Conservation (phyloP, 2,113 vertebrate genomes). For the Oceanodroma tethys region DNA sequence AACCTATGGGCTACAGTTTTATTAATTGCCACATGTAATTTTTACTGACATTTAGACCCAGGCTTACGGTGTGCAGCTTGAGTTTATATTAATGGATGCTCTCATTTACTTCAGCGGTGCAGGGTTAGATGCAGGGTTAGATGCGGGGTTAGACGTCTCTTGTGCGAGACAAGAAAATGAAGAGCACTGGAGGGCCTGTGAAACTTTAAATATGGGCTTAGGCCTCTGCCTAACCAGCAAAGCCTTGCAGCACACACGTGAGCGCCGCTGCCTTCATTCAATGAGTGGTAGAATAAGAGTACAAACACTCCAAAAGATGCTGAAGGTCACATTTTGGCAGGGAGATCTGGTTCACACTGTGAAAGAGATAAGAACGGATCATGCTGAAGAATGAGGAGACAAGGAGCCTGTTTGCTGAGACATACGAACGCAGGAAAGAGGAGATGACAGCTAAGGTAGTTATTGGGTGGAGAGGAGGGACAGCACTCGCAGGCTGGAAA, state of each 20-base stretch:
- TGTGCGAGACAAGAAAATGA: not conserved
- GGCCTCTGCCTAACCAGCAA: not conserved
- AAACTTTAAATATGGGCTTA: not conserved
- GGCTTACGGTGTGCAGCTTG: not conserved
- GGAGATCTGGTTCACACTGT: not conserved
- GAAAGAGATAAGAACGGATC: not conserved
- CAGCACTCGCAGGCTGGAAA: not conserved
- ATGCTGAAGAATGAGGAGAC: not conserved
- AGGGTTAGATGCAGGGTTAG: not conserved
- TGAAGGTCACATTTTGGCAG: not conserved
- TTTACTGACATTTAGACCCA: not conserved
- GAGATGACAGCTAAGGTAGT: not conserved
- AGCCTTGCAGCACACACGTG: not conserved
- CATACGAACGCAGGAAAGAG: fast-evolving
- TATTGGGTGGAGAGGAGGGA: not conserved
- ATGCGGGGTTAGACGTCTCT: not conserved
- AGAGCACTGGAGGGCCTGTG: not conserved
- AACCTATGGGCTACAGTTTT: not conserved
- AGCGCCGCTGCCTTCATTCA: not conserved
- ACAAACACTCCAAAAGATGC: not conserved
- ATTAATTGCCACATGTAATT: not conserved
- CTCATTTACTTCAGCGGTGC: not conserved
- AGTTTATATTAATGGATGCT: not conserved
- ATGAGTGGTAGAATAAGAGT: not conserved
- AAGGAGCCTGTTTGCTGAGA: not conserved